These are phyloP conservation scores for Diglossa cyanea DNA, from an alignment of 2,797 vertebrate species.

Conservation along the genomic window DNA sequence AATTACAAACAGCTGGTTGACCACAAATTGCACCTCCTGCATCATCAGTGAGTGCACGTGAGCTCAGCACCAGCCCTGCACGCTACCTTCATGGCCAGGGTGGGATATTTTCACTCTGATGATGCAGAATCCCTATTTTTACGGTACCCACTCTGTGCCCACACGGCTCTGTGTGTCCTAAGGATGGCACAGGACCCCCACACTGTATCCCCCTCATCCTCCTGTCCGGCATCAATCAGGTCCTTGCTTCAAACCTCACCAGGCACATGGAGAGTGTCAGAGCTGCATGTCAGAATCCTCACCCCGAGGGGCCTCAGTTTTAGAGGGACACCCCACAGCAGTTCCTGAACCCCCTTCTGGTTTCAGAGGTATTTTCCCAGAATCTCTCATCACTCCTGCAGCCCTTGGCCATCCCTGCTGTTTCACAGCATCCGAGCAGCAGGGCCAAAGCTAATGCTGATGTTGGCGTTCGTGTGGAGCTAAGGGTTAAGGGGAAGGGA, in stretches of 20 bases:
- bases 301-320: fast-evolving
- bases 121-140: neutral
- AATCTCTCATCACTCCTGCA: neutral
- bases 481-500: constrained; percentile 57
- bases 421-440: neutral
- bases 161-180: fast-evolving
- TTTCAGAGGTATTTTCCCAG: neutral
- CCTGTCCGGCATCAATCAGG: too few relatives aligned
- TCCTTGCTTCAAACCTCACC: neutral
- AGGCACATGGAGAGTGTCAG: fast-evolving
- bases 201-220: fast-evolving
- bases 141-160: neutral
- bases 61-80: neutral
- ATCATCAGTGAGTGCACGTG: neutral
- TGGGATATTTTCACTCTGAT: neutral
- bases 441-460: neutral
- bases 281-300: neutral
- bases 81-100: fast-evolving
- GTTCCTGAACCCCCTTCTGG: neutral
- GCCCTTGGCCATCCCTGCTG: neutral
- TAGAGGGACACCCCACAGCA: fast-evolving
- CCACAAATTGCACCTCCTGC: constrained; percentile 13
- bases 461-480: neutral
- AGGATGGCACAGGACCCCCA: neutral
- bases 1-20: constrained; percentile 44